phyloP scores from a whole-genome alignment of 1,140 invertebrate genomes.

The Pseudobourletiella spinata region DNA sequence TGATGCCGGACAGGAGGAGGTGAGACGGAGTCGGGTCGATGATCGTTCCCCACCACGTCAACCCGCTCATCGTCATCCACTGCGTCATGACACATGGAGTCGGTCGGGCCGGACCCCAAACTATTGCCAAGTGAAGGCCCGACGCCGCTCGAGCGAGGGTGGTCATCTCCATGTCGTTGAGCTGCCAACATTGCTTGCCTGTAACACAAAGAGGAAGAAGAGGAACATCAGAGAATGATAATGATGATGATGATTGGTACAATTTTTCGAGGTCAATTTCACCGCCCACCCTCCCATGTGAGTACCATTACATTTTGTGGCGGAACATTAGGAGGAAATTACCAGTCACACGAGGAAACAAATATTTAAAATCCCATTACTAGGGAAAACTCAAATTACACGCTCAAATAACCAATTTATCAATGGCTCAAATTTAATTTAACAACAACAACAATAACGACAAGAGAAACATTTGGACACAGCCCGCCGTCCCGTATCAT shows the following conservation, averaged over 20 bases:
- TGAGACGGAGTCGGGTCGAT: slow-evolving; percentile 36
- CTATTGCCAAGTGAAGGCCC: slow-evolving; percentile 41
- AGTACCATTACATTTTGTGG: no score
- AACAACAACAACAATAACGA: no score
- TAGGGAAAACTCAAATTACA: not conserved
- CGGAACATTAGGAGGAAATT: no score
- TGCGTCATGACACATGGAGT: slow-evolving; percentile 39
- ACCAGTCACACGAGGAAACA: not conserved
- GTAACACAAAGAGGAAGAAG: no score
- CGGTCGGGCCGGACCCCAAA: slow-evolving; percentile 41
- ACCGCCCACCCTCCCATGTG: no score
- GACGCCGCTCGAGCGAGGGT: slow-evolving; percentile 37
- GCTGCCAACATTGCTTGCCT: slow-evolving; percentile 68
- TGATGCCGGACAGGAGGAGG: slow-evolving; percentile 38
- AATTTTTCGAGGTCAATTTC: no score
- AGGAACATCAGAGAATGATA: no score
- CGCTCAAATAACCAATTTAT: not conserved
- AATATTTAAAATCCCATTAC: not conserved
- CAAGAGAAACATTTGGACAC: no score
- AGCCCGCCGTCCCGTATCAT: no score
- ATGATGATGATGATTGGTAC: no score
- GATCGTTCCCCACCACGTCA: slow-evolving; percentile 69
- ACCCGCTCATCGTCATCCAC: slow-evolving; percentile 67
- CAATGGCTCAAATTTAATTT: not conserved
- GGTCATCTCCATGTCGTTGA: slow-evolving; percentile 44